Conservation (phyloP, 2,113 vertebrate species). For the Embiotoca jacksoni region DNA sequence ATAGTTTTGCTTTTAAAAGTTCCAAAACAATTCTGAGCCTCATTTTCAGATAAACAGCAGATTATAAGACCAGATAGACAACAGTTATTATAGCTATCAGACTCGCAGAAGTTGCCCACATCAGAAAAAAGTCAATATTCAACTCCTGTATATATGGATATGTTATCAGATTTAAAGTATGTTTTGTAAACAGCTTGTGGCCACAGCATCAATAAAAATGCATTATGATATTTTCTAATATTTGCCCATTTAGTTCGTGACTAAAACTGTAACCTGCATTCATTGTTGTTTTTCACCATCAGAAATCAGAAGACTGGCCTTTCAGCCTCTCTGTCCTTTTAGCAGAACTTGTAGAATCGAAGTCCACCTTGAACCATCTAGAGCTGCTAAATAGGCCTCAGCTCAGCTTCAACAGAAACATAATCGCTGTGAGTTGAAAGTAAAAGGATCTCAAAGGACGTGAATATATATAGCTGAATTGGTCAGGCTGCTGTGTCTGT, state of each 20-base stretch:
- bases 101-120: not conserved
- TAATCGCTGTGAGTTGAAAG: slow-evolving; percentile 22
- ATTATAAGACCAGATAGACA: slow-evolving; percentile 1
- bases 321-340: not conserved
- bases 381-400: slow-evolving; percentile 43
- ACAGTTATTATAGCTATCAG: slow-evolving; percentile 19
- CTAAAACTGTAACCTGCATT: not conserved
- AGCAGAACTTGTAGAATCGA: slow-evolving; percentile 22
- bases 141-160: slow-evolving; percentile 8
- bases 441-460: slow-evolving; percentile 38
- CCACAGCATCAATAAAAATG: slow-evolving; percentile 18
- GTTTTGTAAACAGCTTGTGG: slow-evolving; percentile 21
- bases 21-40: not conserved
- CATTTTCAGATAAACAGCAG: slow-evolving; percentile 25
- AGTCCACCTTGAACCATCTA: slow-evolving; percentile 24
- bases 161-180: not conserved
- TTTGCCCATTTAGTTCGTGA: slow-evolving; percentile 18
- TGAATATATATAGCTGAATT: slow-evolving; percentile 36
- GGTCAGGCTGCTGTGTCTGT: slow-evolving; percentile 38
- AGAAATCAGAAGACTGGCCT: slow-evolving; percentile 20
- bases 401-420: slow-evolving; percentile 36
- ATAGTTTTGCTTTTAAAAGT: not conserved
- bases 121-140: slow-evolving; percentile 21
- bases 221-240: no score
- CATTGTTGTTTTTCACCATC: not conserved